These are phyloP conservation scores for Crenuchus spilurus DNA, from an alignment of 2,797 vertebrate genomes.

Conservation along the genomic window DNA sequence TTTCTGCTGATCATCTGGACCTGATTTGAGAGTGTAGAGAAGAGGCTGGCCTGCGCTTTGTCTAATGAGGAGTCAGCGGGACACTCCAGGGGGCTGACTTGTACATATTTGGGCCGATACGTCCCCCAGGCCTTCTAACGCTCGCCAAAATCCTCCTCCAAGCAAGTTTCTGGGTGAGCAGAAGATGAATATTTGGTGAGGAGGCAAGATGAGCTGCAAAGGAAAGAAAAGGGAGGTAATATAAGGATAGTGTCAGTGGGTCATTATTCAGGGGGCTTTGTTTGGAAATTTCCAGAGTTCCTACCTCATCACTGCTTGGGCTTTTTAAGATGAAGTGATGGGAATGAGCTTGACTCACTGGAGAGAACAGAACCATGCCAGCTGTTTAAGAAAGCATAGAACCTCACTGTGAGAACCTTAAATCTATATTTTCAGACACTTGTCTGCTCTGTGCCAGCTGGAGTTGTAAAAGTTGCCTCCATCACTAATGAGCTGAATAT, in stretches of 20 bases:
- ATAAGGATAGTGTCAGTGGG: conserved; percentile 34
- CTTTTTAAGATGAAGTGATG: conserved; percentile 26
- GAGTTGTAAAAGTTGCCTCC: conserved; percentile 52
- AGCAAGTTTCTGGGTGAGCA: conserved; percentile 52
- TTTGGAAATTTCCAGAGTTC: conserved; percentile 25
- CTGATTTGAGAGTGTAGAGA: conserved; percentile 31
- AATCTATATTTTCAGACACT: conserved; percentile 57
- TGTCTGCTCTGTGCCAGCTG: conserved; percentile 45
- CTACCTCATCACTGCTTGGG: neutral
- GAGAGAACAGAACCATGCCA: conserved; percentile 29
- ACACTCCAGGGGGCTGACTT: conserved; percentile 56
- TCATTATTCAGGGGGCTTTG: conserved; percentile 22
- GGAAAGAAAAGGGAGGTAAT: conserved; percentile 30
- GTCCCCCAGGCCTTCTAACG: conserved; percentile 58
- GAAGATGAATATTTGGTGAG: conserved; percentile 36
- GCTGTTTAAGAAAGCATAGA: conserved; percentile 26
- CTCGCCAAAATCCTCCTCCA: conserved; percentile 43
- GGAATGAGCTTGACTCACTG: conserved; percentile 24
- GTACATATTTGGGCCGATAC: conserved; percentile 48
- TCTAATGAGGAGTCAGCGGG: conserved; percentile 57
- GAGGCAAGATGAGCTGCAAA: conserved; percentile 28
- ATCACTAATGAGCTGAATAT: conserved; percentile 57
- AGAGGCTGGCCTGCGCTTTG: conserved; percentile 35
- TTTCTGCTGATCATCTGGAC: conserved; percentile 50
- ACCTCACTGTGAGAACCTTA: conserved; percentile 44